Evolutionary conservation across 2,888 invertebrate species (phyloP).

Genomic region (Lepetodrilus schrolli): DNA sequence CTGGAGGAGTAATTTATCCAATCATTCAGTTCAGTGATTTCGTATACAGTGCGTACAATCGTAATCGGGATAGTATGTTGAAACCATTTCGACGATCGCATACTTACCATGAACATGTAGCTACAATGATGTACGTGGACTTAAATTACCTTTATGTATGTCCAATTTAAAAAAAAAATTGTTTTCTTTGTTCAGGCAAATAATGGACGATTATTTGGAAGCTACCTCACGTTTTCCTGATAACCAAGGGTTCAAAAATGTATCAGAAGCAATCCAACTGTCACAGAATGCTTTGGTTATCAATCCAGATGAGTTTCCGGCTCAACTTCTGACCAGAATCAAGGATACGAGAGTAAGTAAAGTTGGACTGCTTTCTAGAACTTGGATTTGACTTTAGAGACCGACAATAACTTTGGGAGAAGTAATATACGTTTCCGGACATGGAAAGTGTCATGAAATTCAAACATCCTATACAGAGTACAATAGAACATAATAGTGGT

Average conservation of each 20-base stretch:
- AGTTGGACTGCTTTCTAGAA: background rate
- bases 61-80: too few relatives aligned
- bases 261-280: slow-evolving; percentile 55
- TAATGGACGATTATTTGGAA: slow-evolving; percentile 48
- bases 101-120: background rate
- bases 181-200: slow-evolving; percentile 41
- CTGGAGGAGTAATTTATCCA: too few relatives aligned
- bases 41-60: too few relatives aligned
- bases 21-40: too few relatives aligned
- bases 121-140: background rate
- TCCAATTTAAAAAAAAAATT: too few relatives aligned
- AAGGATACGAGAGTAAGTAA: slow-evolving; percentile 37
- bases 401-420: background rate
- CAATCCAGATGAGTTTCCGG: slow-evolving; percentile 45
- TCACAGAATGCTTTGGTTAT: slow-evolving; percentile 55
- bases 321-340: slow-evolving; percentile 51
- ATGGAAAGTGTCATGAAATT: too few relatives aligned
- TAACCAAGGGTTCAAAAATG: slow-evolving; percentile 46
- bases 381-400: background rate
- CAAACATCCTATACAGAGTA: too few relatives aligned
- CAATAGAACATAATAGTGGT: too few relatives aligned
- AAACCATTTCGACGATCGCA: too few relatives aligned
- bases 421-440: background rate
- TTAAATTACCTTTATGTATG: too few relatives aligned
- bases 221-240: slow-evolving; percentile 45